Conservation (phyloP, 2,888 invertebrate species). For the Dinocampus coccinellae region DNA sequence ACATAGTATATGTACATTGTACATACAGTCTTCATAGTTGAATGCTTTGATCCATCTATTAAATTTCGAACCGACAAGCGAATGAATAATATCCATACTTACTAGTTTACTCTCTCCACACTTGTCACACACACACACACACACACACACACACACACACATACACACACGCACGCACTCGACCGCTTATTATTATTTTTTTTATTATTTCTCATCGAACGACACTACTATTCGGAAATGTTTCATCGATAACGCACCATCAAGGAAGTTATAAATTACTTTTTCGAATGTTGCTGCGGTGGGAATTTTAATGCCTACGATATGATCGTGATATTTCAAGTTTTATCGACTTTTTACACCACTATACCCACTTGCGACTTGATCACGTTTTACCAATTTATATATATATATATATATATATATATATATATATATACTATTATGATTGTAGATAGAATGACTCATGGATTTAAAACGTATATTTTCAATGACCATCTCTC, state of each 20-base stretch:
- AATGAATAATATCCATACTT: neutral
- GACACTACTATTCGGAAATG: neutral
- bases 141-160: too few relatives aligned
- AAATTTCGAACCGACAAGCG: slow-evolving; percentile 7
- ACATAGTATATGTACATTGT: neutral
- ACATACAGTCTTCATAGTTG: neutral
- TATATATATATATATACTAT: too few relatives aligned
- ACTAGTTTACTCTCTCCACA: neutral
- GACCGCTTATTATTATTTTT: too few relatives aligned
- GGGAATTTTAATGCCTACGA: slow-evolving; percentile 44
- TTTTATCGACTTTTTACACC: slow-evolving; percentile 42
- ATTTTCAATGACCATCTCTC: neutral
- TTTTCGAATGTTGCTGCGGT: slow-evolving; percentile 39
- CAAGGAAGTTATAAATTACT: slow-evolving; percentile 38
- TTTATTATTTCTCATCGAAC: neutral
- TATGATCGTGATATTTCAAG: slow-evolving; percentile 42
- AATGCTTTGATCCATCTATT: slow-evolving; percentile 21
- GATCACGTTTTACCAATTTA: slow-evolving; percentile 28
- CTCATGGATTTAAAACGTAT: slow-evolving; percentile 11
- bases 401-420: too few relatives aligned
- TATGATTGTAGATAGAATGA: neutral
- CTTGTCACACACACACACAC: too few relatives aligned
- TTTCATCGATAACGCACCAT: slow-evolving; percentile 27
- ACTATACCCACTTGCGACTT: slow-evolving; percentile 32
- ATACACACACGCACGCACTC: too few relatives aligned